Evolutionary conservation across 2,113 vertebrate genomes (phyloP), one percentile per base, ranked within the genome.

Genomic region (western clawed frog (Xenopus tropicalis)): DNA sequence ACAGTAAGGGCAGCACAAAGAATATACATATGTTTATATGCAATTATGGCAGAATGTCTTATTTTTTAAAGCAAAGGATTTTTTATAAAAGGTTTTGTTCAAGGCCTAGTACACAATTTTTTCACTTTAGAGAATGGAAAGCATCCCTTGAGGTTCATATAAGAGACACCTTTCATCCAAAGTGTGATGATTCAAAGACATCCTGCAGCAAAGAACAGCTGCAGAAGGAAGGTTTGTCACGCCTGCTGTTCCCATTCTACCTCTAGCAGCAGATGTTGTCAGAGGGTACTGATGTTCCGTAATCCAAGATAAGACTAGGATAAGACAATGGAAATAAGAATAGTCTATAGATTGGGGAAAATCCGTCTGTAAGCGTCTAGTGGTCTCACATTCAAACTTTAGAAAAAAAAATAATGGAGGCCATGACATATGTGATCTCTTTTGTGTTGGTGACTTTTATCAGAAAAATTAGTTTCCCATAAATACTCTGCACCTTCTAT

Each of bases 231-330:
- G 57, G 22, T 20, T 59, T 56, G 61, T 54, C 46, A 13, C 43
- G 17, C 52, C 52, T 54, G 67, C 25, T 70, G 67, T 48, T 70
- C 67, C 65, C 20, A 42, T 24, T 17, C 69, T 69, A 71, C 56
- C 69, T 67, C 63, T 52, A 44, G 51, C 68, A 66, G 56, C 69
- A 77, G 75, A 77, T 62, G 75, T 61, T 67, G 75, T 63, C 66
- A 58, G 24, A 62, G 69, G 75, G 63, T 14, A 42, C 43, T 25
- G 14, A 67, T 62, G 69, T 46, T 71, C 25, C 52, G 56, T 23
- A 62, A 66, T 54, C 52, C 52, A 54, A 54, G 52, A 54, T 43
- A 23, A 66, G 63, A 52, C 17, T 5, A 61, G 56, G 63, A 29
- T 59, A 23, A 51, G 37, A 54, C 19, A 54, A 65, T 24, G 12